Evolutionary conservation across 2,113 vertebrate genomes (phyloP), one percentile per base, ranked within the genome.

Genomic region (Neodon shergylaensis): DNA sequence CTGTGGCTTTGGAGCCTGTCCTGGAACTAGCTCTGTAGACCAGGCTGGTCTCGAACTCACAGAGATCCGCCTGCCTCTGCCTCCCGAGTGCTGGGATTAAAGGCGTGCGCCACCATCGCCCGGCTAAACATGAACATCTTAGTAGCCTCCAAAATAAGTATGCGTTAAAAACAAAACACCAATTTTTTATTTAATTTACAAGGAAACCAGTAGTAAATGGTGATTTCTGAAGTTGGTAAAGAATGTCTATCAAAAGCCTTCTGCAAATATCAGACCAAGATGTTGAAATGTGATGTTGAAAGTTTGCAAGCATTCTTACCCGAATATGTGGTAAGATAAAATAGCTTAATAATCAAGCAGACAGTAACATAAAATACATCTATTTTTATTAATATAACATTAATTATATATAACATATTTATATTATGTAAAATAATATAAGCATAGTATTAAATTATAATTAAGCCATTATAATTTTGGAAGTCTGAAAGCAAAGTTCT

Each of bases 171-270:
- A 16, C 24, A 17, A 65, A 91, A 26, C 58, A 61, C 19, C 36
- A 81, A 52, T 42, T 94, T 92, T 42, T 93, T 5, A 74, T 91
- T 95, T 92, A 90, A 92, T 93, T 92, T 72, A 3, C 76, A 93
- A 93, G 74, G 42, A 87, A 84, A 81, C 54, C 42, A 47, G 61
- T 88, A 63, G 36, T n/a, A 94, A 88, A 54, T 89, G 72, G 21
- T 86, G 76, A 92, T 92, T 94, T 90, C 58, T 93, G 78, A 88
- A 92, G 72, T 76, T 77, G 58, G 70, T 74, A 65, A 84, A 79
- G 28, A 72, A 0, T 90, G 11, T 66, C 54, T 65, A 39, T 54
- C 22, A 87, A 88, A 96, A 92, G 28, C 36, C 76, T 88, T 63
- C 8, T 39, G 22, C 66, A 92, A 97, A 90, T 24, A 85, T 66